Percentiles rank a stretch among this genome's conserved stretches.
Conservation (phyloP, 2,113 vertebrate genomes). For the Uria aalge region DNA sequence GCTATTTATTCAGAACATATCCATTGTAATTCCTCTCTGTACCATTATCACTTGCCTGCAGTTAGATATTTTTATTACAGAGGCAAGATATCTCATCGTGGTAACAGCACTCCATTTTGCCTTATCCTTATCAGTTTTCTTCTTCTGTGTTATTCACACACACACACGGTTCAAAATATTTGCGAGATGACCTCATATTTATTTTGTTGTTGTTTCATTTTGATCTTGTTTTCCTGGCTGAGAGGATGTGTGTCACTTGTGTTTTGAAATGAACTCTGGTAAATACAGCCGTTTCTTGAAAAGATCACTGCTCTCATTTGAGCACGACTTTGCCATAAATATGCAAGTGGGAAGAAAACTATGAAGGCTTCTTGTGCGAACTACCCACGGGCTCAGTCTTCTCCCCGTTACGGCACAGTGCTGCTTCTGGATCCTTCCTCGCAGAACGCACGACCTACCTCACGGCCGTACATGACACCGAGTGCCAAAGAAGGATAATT, state of each 20-base stretch:
- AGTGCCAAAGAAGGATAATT: conserved; percentile 16
- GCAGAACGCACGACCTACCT: not conserved
- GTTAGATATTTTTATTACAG: not conserved
- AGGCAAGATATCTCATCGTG: not conserved
- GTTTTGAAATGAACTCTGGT: conserved; percentile 31
- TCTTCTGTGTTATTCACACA: not conserved
- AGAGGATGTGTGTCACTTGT: conserved; percentile 18
- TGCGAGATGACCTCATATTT: not conserved
- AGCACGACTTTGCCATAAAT: conserved; percentile 49
- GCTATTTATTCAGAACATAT: not conserved
- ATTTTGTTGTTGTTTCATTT: conserved; percentile 19
- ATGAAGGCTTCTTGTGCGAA: conserved; percentile 34
- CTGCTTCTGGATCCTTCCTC: conserved; percentile 12
- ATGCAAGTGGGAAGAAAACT: conserved; percentile 57
- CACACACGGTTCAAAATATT: not conserved
- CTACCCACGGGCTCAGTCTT: conserved; percentile 17
- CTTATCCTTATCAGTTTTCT: not conserved
- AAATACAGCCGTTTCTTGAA: conserved; percentile 36
- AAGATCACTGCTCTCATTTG: conserved; percentile 29
- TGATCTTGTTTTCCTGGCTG: conserved; percentile 2
- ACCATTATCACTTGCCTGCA: not conserved
- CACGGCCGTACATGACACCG: not conserved
- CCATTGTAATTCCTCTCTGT: not conserved
- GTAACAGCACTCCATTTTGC: not conserved
- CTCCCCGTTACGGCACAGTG: not conserved